phyloP scores from a whole-genome alignment of 2,797 vertebrate genomes.

The Myotis daubentonii region DNA sequence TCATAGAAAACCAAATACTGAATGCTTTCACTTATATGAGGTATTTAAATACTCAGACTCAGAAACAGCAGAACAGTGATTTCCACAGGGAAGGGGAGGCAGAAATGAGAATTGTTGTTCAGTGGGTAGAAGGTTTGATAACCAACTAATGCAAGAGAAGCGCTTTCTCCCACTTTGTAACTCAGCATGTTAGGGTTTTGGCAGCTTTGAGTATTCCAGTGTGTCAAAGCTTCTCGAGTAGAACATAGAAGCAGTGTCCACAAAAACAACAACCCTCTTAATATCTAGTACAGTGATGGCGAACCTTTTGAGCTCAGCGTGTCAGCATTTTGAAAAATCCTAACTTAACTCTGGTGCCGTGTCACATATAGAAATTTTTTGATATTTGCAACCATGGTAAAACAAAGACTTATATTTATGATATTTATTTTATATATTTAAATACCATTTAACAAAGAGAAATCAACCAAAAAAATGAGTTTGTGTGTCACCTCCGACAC shows the following conservation, averaged over 20 bases:
- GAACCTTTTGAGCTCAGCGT: no score
- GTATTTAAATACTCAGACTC: neutral
- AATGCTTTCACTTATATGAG: neutral
- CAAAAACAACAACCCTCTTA: neutral
- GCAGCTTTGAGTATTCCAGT: neutral
- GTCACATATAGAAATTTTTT: no score
- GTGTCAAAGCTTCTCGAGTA: neutral
- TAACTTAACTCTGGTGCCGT: no score
- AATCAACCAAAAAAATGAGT: no score
- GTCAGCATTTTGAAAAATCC: no score
- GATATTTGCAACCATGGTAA: no score
- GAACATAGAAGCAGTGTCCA: neutral
- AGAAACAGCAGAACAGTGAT: neutral
- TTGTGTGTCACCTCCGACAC: no score
- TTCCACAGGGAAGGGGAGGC: neutral
- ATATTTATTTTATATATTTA: no score
- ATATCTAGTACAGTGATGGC: neutral
- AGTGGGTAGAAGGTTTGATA: neutral
- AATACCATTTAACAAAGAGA: no score
- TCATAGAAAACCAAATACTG: neutral
- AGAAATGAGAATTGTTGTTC: neutral
- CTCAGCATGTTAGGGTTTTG: neutral
- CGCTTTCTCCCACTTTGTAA: neutral
- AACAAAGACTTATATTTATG: no score
- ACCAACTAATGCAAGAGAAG: conserved; percentile 56